Evolutionary conservation across 2,888 invertebrate genomes (phyloP), one percentile per base, ranked within the genome.

Genomic region (Mesoligia furuncula): DNA sequence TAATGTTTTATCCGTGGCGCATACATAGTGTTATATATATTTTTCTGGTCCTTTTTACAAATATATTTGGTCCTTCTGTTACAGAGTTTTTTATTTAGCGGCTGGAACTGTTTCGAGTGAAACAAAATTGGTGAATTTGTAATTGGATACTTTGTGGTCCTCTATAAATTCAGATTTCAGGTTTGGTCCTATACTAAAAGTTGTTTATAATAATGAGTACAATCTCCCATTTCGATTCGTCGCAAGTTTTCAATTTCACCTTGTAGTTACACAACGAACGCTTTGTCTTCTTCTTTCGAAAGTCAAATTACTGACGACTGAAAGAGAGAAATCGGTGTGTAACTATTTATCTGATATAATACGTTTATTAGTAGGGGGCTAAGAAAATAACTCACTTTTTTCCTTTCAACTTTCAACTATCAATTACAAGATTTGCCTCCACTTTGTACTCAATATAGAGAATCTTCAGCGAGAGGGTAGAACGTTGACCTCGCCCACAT

Each of bases 401-500:
- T 48, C 24, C 48, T 59, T 51, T 39, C 45, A 66, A 67, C 24
- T 67, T n/a, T 36, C 17, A 15, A 61, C 45, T 74, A 61, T 45
- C 61, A 82, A 62, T 81, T 48, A 75, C 67, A 62, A 69, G 27
- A 83, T 61, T 75, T 73, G 31, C n/a, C 51, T 57, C 24, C 17
- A 54, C 57, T 61, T 72, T 83, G 71, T 65, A 54, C 77, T 83
- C 54, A 65, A 65, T 85, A 73, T 67, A 85, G 62, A 83, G 51
- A 86, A 80, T 86, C 61, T 83, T 67, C 42, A 72, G 57, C 57
- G 59, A 13, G 24, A 83, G 65, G 73, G 61, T 62, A 66, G 83
- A 62, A n/a, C 80, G 13, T 76, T 86, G 84, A 86, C 86, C 81
- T 77, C 59, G 13, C 74, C 70, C 61, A 73, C 73, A 36, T 72